Conservation (phyloP, 2,797 vertebrate species). For the Sparidentex hasta region DNA sequence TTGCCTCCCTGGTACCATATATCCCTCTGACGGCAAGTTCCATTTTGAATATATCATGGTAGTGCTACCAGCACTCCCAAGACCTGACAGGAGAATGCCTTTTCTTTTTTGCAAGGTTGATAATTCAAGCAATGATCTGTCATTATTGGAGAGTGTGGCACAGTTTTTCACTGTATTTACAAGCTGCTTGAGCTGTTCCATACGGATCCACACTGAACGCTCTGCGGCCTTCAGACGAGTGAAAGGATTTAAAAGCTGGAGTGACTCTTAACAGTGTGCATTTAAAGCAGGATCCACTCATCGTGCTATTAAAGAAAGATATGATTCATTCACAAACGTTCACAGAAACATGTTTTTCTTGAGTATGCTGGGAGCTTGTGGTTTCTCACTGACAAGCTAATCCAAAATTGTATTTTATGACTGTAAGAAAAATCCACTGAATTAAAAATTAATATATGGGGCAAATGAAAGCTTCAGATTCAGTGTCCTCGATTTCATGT, state of each 20-base stretch:
- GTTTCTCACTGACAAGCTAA: conserved; percentile 35
- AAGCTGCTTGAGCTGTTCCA: conserved; percentile 15
- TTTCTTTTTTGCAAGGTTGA: conserved; percentile 21
- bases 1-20: conserved; percentile 21
- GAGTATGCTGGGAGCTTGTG: conserved; percentile 3
- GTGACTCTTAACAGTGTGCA: conserved; percentile 18
- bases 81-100: conserved; percentile 25
- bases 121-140: conserved; percentile 48
- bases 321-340: conserved; percentile 34
- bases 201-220: not conserved
- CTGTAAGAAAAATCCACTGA: conserved; percentile 23
- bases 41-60: conserved; percentile 44
- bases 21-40: conserved; percentile 30
- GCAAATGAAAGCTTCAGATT: conserved; percentile 41
- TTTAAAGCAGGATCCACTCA: conserved; percentile 29
- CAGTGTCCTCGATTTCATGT: conserved; percentile 24
- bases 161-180: conserved; percentile 21
- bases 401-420: conserved; percentile 48
- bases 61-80: conserved; percentile 49
- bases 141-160: conserved; percentile 42
- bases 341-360: conserved; percentile 13
- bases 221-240: conserved; percentile 17
- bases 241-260: conserved; percentile 17
- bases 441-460: conserved; percentile 37
- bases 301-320: not conserved